phyloP scores from a whole-genome alignment of 2,113 vertebrate genomes.

The Nettapus auritus region DNA sequence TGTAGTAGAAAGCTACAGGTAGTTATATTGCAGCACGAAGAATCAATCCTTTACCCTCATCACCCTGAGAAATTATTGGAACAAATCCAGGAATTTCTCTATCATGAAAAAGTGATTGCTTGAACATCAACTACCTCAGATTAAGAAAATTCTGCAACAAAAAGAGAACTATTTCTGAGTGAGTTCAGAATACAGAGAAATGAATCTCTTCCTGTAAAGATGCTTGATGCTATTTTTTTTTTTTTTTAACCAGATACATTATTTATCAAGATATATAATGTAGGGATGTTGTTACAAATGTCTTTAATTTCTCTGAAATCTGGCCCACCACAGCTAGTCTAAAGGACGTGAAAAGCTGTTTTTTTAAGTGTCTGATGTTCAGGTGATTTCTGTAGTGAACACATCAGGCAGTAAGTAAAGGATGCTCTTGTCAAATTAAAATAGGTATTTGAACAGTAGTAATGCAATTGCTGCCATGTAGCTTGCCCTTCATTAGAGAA shows the following conservation, averaged over 20 bases:
- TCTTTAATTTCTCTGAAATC: background rate
- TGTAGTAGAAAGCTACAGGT: background rate
- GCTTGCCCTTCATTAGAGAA: background rate
- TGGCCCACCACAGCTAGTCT: background rate
- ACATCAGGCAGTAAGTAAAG: background rate
- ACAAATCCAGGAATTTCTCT: background rate
- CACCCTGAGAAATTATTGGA: background rate
- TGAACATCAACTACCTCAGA: background rate
- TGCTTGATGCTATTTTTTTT: background rate
- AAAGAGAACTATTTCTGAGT: background rate
- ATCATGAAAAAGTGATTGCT: background rate
- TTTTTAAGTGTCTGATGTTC: background rate
- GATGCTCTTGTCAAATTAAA: background rate
- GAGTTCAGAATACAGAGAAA: background rate
- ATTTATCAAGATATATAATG: background rate
- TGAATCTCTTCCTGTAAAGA: background rate
- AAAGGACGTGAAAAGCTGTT: background rate
- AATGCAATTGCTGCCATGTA: background rate
- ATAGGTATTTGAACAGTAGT: background rate
- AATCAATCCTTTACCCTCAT: background rate
- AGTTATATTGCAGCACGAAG: background rate
- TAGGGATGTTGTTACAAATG: background rate
- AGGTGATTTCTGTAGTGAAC: background rate
- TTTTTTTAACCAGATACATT: background rate
- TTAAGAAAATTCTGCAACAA: background rate